phyloP scores from a whole-genome alignment of 2,797 vertebrate species.

The Chelonia mydas region DNA sequence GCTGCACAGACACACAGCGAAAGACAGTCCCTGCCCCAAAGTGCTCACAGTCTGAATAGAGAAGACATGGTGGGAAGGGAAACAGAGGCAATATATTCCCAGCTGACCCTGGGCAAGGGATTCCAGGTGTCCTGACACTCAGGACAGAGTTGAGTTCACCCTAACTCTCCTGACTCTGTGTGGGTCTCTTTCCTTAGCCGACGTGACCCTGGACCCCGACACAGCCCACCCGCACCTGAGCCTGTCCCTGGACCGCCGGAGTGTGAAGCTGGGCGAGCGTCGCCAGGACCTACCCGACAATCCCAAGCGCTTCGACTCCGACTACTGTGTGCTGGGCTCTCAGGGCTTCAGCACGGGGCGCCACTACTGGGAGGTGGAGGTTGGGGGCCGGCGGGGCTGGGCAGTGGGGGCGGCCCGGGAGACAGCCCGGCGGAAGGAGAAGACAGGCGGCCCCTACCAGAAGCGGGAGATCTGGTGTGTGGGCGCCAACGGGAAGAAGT shows the following conservation, averaged over 20 bases:
- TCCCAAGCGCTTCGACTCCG: slow-evolving; percentile 72
- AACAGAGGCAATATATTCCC: neutral
- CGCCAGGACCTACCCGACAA: slow-evolving; percentile 70
- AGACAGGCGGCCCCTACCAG: slow-evolving; percentile 50
- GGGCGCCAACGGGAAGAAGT: slow-evolving; percentile 78
- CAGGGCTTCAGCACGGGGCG: slow-evolving; percentile 77
- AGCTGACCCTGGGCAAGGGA: too few species aligned
- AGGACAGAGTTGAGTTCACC: neutral
- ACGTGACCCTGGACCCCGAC: slow-evolving; percentile 77
- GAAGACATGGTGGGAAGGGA: neutral
- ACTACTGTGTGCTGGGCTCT: slow-evolving; percentile 76
- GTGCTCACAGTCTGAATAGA: neutral
- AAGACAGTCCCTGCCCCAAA: neutral
- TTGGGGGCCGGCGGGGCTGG: slow-evolving; percentile 77
- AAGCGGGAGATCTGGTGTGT: slow-evolving; percentile 80
- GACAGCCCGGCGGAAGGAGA: slow-evolving; percentile 70
- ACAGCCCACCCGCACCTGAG: slow-evolving; percentile 79
- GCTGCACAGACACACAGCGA: neutral
- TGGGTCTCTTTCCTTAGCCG: slow-evolving; percentile 52
- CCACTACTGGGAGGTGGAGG: slow-evolving; percentile 82
- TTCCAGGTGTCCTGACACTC: neutral
- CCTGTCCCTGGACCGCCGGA: slow-evolving; percentile 76
- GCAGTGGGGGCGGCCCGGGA: slow-evolving; percentile 78
- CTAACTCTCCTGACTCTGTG: accelerated
- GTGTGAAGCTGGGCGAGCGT: slow-evolving; percentile 74